Conservation (phyloP, 2,888 invertebrate species). For the Chydorus sphaericus region DNA sequence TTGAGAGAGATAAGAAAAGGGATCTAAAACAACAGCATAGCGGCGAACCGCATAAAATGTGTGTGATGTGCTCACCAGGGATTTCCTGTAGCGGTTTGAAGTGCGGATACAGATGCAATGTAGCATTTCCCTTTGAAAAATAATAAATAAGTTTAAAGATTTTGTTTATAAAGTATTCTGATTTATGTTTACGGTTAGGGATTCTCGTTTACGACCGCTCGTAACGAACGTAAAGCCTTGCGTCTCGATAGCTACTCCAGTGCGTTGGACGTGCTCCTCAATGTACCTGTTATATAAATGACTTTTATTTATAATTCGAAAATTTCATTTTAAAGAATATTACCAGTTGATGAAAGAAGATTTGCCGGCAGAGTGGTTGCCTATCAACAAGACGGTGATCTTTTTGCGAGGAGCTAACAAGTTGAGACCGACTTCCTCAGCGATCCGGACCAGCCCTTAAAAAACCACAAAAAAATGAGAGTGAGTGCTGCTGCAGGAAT, state of each 20-base stretch:
- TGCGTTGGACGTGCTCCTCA: slow-evolving; percentile 40
- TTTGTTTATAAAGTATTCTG: no score
- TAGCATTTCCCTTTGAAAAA: slow-evolving; percentile 37
- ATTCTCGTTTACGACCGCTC: slow-evolving; percentile 38
- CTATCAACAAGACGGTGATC: slow-evolving; percentile 38
- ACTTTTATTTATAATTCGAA: background rate
- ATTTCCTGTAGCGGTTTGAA: slow-evolving; percentile 37
- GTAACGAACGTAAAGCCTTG: slow-evolving; percentile 41
- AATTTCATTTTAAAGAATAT: slow-evolving; percentile 22
- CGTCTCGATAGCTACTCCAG: slow-evolving; percentile 44
- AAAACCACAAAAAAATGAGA: slow-evolving; percentile 16
- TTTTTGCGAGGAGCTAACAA: slow-evolving; percentile 38
- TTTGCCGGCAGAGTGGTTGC: slow-evolving; percentile 43
- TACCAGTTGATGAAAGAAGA: slow-evolving; percentile 44
- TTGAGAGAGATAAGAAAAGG: background rate
- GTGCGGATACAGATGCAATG: slow-evolving; percentile 39
- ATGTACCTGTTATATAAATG: slow-evolving; percentile 34
- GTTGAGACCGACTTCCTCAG: slow-evolving; percentile 31
- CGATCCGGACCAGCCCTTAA: slow-evolving; percentile 35
- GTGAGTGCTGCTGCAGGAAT: no score
- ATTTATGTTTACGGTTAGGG: slow-evolving; percentile 31
- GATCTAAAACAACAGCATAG: background rate
- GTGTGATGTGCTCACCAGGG: slow-evolving; percentile 27
- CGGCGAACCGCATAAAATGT: background rate
- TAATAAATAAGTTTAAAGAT: background rate